Conservation (phyloP, 2,797 vertebrate species). For the Alosa sapidissima region DNA sequence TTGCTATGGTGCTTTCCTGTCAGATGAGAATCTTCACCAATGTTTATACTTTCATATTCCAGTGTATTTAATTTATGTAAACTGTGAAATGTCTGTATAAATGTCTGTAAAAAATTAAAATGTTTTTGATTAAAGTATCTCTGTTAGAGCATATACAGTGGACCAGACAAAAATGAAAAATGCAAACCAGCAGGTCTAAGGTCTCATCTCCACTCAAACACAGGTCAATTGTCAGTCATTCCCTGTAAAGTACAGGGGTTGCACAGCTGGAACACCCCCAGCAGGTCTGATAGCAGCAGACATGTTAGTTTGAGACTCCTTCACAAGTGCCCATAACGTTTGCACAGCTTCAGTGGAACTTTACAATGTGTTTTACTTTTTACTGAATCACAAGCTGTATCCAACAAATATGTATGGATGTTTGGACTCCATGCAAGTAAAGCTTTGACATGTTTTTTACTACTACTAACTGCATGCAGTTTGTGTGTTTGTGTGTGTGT, state of each 20-base stretch:
- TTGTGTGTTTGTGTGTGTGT: conserved; percentile 39
- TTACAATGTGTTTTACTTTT: neutral
- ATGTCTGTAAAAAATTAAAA: conserved; percentile 57
- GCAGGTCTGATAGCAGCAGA: neutral
- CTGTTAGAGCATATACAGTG: neutral
- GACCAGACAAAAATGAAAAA: neutral
- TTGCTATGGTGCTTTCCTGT: conserved; percentile 40
- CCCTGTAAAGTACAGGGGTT: neutral
- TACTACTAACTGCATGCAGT: conserved; percentile 76
- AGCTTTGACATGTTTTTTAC: conserved; percentile 58
- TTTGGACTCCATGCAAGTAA: conserved; percentile 37
- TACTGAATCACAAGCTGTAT: conserved; percentile 60
- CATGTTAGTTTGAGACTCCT: neutral
- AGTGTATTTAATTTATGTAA: conserved; percentile 74
- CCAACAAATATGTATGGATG: conserved; percentile 15
- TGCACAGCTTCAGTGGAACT: neutral
- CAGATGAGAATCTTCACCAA: conserved; percentile 30
- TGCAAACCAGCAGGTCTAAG: conserved; percentile 6
- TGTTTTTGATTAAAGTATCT: conserved; percentile 14
- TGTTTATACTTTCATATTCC: conserved; percentile 60
- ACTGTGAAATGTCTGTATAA: conserved; percentile 67
- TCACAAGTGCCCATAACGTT: neutral
- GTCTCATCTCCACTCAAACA: neutral
- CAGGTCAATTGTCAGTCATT: neutral
- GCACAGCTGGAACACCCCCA: neutral